phyloP scores from a whole-genome alignment of 2,797 vertebrate genomes.

The Choloepus didactylus region DNA sequence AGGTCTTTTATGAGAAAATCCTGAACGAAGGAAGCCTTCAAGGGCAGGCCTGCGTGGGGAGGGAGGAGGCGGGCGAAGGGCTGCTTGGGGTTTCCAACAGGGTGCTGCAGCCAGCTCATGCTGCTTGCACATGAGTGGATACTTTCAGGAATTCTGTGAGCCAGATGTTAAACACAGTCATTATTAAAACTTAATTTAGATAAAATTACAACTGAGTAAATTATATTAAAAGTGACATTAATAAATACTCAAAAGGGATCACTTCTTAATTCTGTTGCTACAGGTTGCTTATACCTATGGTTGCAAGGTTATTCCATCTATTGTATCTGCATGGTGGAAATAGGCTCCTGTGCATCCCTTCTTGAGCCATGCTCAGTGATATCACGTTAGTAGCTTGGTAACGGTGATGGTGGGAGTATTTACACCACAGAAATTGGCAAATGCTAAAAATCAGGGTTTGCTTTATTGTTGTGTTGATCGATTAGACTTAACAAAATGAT shows the following conservation, averaged over 20 bases:
- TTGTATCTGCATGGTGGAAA: not conserved
- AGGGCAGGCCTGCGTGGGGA: fast-evolving
- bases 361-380: not conserved
- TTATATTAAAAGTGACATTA: not conserved
- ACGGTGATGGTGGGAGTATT: not conserved
- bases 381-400: too few relatives aligned
- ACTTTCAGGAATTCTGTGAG: not conserved
- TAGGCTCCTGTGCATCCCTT: fast-evolving
- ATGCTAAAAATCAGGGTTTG: not conserved
- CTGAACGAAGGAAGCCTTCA: not conserved
- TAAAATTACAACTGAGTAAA: not conserved
- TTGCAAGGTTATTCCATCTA: not conserved
- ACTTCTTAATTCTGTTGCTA: not conserved
- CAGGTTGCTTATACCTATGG: not conserved
- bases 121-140: not conserved
- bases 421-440: not conserved
- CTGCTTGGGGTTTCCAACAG: fast-evolving
- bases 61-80: fast-evolving
- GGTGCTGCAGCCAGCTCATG: not conserved
- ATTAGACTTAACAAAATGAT: not conserved
- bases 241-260: not conserved
- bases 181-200: not conserved
- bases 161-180: not conserved
- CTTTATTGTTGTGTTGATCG: not conserved
- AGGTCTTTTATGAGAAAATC: not conserved